phyloP scores from a whole-genome alignment of 2,113 vertebrate genomes.

The Ammodytes dubius region DNA sequence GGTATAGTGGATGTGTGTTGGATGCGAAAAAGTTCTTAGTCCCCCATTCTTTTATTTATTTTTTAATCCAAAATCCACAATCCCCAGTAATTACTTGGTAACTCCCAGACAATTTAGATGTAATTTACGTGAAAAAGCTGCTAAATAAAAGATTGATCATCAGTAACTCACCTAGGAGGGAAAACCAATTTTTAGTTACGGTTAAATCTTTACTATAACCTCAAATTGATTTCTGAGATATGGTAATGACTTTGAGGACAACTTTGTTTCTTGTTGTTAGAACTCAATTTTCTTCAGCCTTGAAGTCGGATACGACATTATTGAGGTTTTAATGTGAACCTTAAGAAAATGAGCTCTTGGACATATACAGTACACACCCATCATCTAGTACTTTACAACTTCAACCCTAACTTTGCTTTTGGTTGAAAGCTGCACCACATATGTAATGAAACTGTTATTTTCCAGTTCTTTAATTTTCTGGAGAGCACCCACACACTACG shows the following conservation, averaged over 20 bases:
- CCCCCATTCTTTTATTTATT: neutral
- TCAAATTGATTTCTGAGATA: neutral
- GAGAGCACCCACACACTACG: no score
- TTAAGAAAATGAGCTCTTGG: no score
- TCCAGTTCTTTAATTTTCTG: no score
- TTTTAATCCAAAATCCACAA: neutral
- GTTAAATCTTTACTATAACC: neutral
- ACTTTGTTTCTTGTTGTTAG: neutral
- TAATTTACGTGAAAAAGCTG: constrained; percentile 19
- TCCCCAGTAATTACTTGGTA: constrained; percentile 1
- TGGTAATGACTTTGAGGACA: neutral
- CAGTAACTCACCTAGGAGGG: neutral
- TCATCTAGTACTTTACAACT: no score
- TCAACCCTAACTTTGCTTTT: no score
- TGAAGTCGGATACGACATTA: neutral
- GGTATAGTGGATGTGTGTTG: neutral
- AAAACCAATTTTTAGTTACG: constrained; percentile 45
- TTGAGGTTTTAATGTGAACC: neutral
- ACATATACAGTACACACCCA: no score
- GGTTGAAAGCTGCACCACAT: no score
- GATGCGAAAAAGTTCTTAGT: neutral
- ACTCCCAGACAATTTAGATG: constrained; percentile 47
- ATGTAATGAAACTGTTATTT: no score
- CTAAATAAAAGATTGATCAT: constrained; percentile 13
- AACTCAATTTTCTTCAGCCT: neutral